Conservation (phyloP, 2,113 vertebrate genomes). For the Notothenia coriiceps region DNA sequence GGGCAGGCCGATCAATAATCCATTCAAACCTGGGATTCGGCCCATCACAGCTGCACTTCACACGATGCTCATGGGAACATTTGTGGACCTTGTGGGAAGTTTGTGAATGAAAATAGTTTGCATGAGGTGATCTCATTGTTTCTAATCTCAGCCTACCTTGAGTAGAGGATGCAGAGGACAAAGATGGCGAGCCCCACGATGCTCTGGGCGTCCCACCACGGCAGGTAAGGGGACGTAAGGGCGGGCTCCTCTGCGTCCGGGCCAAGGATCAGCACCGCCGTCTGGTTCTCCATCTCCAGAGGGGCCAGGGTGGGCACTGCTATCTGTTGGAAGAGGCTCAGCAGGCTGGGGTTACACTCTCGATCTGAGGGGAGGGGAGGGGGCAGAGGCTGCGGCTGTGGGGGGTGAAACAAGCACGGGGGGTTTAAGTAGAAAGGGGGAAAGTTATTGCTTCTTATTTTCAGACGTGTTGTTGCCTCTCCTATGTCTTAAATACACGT, state of each 20-base stretch:
- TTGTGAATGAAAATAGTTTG: background rate
- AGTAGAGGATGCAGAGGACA: constrained; percentile 92
- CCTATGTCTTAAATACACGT: background rate
- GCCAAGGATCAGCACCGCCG: constrained; percentile 74
- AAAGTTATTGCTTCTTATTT: background rate
- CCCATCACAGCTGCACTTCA: background rate
- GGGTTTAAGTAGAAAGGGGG: background rate
- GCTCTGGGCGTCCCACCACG: constrained; percentile 90
- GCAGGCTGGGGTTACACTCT: constrained; percentile 90
- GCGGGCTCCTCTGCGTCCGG: constrained; percentile 75
- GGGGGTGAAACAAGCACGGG: background rate
- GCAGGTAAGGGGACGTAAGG: constrained; percentile 80
- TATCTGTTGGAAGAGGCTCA: constrained; percentile 88
- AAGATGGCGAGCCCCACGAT: constrained; percentile 89
- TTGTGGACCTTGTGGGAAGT: background rate
- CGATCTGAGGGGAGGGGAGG: constrained; percentile 79
- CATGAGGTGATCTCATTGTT: background rate
- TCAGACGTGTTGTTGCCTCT: background rate
- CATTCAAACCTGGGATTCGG: background rate
- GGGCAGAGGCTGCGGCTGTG: no score
- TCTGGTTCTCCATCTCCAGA: constrained; percentile 81
- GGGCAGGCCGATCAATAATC: background rate
- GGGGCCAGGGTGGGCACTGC: constrained; percentile 79
- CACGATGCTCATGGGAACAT: background rate
- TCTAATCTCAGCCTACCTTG: constrained; percentile 85